A percentile compares a stretch with the other conserved stretches of the same genome.
Evolutionary conservation across 92 coral and sea anemone species (phyloP).

Genomic region (Heteractis magnifica): DNA sequence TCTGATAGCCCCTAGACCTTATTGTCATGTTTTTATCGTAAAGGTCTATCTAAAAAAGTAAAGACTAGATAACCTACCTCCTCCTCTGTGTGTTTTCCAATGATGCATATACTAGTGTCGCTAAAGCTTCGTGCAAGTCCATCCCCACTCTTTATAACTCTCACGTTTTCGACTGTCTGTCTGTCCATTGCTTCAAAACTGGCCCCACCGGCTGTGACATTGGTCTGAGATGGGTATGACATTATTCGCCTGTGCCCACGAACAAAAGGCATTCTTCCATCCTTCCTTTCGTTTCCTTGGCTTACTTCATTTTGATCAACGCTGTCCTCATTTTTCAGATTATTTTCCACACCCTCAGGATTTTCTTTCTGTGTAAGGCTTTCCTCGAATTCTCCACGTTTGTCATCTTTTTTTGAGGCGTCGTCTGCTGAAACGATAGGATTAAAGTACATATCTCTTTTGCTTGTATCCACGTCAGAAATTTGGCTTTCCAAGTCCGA

Average conservation of each 20-base stretch:
- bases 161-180: neutral
- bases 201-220: neutral
- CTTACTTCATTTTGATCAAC: neutral
- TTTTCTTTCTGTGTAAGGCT: constrained; percentile 3
- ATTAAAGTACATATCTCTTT: constrained; percentile 1
- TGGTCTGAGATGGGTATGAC: constrained; percentile 59
- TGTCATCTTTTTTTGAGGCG: neutral
- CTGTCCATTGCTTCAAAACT: neutral
- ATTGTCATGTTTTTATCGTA: neutral
- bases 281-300: neutral
- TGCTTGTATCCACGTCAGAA: constrained; percentile 23
- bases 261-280: constrained; percentile 21
- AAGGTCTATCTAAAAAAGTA: neutral
- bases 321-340: neutral
- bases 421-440: neutral
- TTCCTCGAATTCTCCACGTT: neutral
- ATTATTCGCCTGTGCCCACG: constrained; percentile 71
- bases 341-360: neutral
- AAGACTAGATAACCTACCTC: constrained; percentile 27
- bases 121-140: constrained; percentile 50
- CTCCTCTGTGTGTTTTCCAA: constrained; percentile 11
- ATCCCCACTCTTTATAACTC: neutral
- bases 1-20: neutral
- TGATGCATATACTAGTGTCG: constrained; percentile 43
- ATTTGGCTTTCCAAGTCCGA: constrained; percentile 5